Evolutionary conservation across 2,797 vertebrate genomes (phyloP).

Genomic region (Hydrocynus forskahlii): DNA sequence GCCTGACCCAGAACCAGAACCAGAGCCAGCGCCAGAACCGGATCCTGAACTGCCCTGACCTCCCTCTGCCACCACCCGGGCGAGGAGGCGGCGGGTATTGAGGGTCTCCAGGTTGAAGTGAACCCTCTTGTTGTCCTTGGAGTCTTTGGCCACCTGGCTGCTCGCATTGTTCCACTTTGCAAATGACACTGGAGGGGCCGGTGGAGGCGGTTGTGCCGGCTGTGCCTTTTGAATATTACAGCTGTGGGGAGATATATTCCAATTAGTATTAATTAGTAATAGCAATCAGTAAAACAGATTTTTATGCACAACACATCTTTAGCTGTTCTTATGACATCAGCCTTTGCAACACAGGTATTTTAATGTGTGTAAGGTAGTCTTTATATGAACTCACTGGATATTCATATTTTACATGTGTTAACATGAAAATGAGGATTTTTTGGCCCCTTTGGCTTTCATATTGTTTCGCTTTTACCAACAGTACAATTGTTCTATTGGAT

Average conservation of each 20-base stretch:
- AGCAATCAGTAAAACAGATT: too few species aligned
- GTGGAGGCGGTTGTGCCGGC: constrained; percentile 36
- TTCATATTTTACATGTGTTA: too few species aligned
- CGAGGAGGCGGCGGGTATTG: constrained; percentile 74
- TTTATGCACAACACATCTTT: too few species aligned
- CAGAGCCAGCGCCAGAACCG: neutral
- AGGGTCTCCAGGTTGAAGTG: constrained; percentile 82
- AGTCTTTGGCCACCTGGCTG: constrained; percentile 44
- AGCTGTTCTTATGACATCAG: too few species aligned
- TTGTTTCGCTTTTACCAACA: too few species aligned
- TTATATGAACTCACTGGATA: too few species aligned
- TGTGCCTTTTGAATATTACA: constrained; percentile 63
- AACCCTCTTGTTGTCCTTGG: constrained; percentile 76
- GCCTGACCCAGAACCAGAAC: neutral
- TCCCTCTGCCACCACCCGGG: constrained; percentile 51
- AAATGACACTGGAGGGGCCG: constrained; percentile 51
- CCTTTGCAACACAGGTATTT: too few species aligned
- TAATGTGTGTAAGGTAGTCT: too few species aligned
- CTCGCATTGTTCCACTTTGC: constrained; percentile 76
- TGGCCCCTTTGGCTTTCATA: too few species aligned
- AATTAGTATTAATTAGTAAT: neutral
- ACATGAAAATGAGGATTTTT: too few species aligned
- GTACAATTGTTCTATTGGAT: too few species aligned
- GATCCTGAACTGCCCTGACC: constrained; percentile 9
- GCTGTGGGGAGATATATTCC: constrained; percentile 56